A percentile compares a stretch with the other conserved stretches of the same genome.
Conservation (phyloP, 2,888 invertebrate species). For the Drosophila phalerata region DNA sequence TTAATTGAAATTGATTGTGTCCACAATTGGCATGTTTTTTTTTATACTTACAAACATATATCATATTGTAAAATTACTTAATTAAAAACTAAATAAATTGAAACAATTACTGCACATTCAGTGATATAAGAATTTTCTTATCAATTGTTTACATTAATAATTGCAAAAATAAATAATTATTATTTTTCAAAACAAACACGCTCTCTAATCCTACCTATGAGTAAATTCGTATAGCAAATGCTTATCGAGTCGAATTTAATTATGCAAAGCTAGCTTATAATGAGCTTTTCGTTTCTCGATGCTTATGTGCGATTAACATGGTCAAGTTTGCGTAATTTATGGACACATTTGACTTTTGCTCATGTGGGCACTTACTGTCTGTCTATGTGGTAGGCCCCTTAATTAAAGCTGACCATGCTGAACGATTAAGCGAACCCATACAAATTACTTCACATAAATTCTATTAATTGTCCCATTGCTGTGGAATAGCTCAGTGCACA, state of each 20-base stretch:
- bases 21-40: conserved; percentile 20
- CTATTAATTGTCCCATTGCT: conserved; percentile 40
- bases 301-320: conserved; percentile 5
- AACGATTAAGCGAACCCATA: conserved; percentile 41
- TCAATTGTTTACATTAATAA: too few species aligned
- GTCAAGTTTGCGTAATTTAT: conserved; percentile 50
- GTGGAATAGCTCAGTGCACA: not conserved
- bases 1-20: conserved; percentile 53
- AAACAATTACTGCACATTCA: not conserved
- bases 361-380: conserved; percentile 13
- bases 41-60: not conserved
- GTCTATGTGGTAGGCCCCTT: conserved; percentile 28
- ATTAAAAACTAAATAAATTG: not conserved
- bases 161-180: not conserved
- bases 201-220: not conserved
- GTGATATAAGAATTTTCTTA: not conserved
- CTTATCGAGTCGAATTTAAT: conserved; percentile 40
- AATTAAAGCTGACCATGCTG: conserved; percentile 32
- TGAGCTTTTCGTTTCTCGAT: conserved; percentile 16
- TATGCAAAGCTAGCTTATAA: conserved; percentile 53
- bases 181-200: too few species aligned
- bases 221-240: conserved; percentile 11
- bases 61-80: not conserved
- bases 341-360: conserved; percentile 28
- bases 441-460: conserved; percentile 55